Percentiles rank a stretch among this genome's conserved stretches.
Evolutionary conservation across 2,113 vertebrate species (phyloP).

Genomic region (Agapornis roseicollis): DNA sequence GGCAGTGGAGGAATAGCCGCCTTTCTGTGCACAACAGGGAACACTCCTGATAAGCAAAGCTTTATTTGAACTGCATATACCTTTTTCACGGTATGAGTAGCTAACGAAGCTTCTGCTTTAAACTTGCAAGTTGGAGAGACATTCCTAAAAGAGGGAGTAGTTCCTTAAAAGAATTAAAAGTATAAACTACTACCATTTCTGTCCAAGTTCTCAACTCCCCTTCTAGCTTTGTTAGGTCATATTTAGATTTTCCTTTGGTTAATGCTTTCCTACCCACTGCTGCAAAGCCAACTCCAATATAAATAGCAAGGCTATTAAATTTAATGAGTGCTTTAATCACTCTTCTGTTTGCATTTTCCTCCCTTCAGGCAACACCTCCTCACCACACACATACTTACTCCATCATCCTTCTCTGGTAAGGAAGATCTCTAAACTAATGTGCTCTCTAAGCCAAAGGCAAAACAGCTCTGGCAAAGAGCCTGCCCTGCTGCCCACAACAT

Average conservation of each 20-base stretch:
- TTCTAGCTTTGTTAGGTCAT: not conserved
- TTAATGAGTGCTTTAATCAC: not conserved
- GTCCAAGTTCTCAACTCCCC: not conserved
- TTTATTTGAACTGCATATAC: not conserved
- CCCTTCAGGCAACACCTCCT: not conserved
- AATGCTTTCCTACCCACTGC: not conserved
- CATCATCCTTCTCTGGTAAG: not conserved
- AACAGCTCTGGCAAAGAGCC: not conserved
- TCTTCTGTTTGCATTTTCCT: not conserved
- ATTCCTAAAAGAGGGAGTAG: not conserved
- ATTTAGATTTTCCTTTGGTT: not conserved
- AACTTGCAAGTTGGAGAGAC: not conserved
- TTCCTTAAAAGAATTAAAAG: not conserved
- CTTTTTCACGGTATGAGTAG: not conserved
- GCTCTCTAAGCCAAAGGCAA: not conserved
- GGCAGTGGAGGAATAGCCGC: not conserved
- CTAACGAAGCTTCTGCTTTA: not conserved
- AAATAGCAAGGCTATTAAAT: not conserved
- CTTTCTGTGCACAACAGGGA: not conserved
- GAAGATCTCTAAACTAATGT: not conserved
- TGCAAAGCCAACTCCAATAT: not conserved
- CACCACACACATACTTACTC: not conserved
- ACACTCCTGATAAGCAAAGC: not conserved
- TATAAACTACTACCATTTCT: not conserved
- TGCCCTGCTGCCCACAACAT: not conserved